phyloP scores from a whole-genome alignment of 2,113 vertebrate species.

The Nothobranchius kuhntae region DNA sequence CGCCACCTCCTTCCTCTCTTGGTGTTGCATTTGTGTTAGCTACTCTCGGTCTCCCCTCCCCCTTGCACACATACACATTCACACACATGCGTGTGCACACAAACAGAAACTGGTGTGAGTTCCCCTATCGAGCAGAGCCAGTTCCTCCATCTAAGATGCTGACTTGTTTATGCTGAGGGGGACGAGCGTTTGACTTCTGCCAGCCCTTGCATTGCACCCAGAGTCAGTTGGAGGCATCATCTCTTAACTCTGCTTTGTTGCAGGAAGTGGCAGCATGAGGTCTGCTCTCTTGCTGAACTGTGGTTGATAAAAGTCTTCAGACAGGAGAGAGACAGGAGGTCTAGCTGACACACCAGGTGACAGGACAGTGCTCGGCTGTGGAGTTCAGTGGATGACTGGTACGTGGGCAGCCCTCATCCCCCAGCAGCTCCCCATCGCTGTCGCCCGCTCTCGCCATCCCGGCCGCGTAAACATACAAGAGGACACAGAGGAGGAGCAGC shows the following conservation, averaged over 20 bases:
- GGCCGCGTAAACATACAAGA: conserved; percentile 47
- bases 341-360: conserved; percentile 16
- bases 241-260: conserved; percentile 7
- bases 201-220: conserved; percentile 12
- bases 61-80: conserved; percentile 43
- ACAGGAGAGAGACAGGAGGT: conserved; percentile 23
- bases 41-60: conserved; percentile 57
- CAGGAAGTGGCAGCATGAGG: conserved; percentile 22
- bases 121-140: conserved; percentile 81
- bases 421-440: conserved; percentile 36
- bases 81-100: conserved; percentile 35
- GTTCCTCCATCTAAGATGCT: conserved; percentile 80
- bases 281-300: conserved; percentile 34
- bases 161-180: conserved; percentile 69
- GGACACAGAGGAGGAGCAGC: conserved; percentile 41
- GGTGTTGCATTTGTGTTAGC: conserved; percentile 45
- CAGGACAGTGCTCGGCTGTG: conserved; percentile 28
- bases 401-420: conserved; percentile 45
- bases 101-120: conserved; percentile 75
- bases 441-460: conserved; percentile 28
- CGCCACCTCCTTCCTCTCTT: conserved; percentile 62
- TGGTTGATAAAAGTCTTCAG: conserved; percentile 32
- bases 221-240: conserved; percentile 10
- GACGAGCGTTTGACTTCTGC: conserved; percentile 41
- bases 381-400: conserved; percentile 44